phyloP scores from a whole-genome alignment of 64 coral and sea anemone species.

The Hydrozoanthus tunicans region DNA sequence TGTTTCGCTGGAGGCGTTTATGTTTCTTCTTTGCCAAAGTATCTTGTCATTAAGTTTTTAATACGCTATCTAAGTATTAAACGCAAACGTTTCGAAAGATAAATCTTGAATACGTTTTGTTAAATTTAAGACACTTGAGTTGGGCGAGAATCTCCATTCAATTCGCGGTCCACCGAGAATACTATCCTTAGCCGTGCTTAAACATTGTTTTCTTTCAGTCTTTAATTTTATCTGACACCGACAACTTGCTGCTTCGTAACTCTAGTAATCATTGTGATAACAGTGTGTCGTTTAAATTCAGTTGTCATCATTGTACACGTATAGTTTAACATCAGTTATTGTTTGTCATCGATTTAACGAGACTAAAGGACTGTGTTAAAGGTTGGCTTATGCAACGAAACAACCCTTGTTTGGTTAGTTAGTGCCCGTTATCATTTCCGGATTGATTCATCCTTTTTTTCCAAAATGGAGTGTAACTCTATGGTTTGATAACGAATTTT shows the following conservation, averaged over 20 bases:
- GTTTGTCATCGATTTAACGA: background rate
- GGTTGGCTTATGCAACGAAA: background rate
- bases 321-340: constrained; percentile 20
- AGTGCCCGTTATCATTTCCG: constrained; percentile 4
- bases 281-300: background rate
- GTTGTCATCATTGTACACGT: background rate
- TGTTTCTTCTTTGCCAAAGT: constrained; percentile 18
- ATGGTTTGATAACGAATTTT: background rate
- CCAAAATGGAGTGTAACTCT: background rate
- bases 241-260: background rate
- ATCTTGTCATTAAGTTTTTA: background rate
- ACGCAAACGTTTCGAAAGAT: background rate
- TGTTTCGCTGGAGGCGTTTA: constrained; percentile 13
- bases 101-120: background rate
- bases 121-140: background rate
- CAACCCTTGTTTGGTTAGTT: background rate
- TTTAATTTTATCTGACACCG: background rate
- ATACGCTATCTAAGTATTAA: background rate
- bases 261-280: background rate
- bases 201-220: constrained; percentile 3
- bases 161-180: background rate
- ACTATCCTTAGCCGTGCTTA: constrained; percentile 2
- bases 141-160: background rate
- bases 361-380: background rate
- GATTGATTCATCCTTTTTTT: background rate